Percentiles rank a stretch among this genome's conserved stretches.
Evolutionary conservation across 2,113 vertebrate genomes (phyloP).

Genomic region (Oryzias melastigma): DNA sequence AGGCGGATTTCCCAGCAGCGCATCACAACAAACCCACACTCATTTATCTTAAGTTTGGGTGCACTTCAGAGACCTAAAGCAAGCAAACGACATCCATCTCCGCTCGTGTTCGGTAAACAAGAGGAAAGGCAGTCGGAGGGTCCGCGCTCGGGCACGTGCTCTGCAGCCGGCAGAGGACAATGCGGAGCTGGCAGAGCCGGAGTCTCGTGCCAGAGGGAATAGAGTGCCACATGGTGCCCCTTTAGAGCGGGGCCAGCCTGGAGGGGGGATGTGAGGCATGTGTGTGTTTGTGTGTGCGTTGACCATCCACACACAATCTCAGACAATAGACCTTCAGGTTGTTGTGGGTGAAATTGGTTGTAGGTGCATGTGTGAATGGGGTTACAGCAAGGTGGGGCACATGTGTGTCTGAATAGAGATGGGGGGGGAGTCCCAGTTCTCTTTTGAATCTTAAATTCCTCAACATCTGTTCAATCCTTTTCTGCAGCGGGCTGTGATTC

Average conservation of each 20-base stretch:
- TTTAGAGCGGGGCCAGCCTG: slow-evolving; percentile 74
- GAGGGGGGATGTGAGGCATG: slow-evolving; percentile 57
- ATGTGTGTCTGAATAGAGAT: slow-evolving; percentile 12
- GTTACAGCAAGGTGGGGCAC: slow-evolving; percentile 40
- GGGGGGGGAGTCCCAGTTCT: slow-evolving; percentile 64
- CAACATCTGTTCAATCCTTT: slow-evolving; percentile 86
- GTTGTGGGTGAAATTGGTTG: slow-evolving; percentile 47
- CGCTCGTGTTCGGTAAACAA: slow-evolving; percentile 47
- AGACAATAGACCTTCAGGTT: slow-evolving; percentile 40
- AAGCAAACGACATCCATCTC: slow-evolving; percentile 61
- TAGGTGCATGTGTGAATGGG: slow-evolving; percentile 18
- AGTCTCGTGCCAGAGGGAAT: slow-evolving; percentile 78
- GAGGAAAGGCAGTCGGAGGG: slow-evolving; percentile 32
- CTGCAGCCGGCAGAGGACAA: slow-evolving; percentile 77
- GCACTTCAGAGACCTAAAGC: slow-evolving; percentile 51
- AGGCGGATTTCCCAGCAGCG: slow-evolving; percentile 54
- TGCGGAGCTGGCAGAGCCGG: slow-evolving; percentile 71
- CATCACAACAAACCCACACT: slow-evolving; percentile 45
- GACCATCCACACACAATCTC: slow-evolving; percentile 5
- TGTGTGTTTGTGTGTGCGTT: slow-evolving; percentile 25
- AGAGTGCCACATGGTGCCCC: slow-evolving; percentile 80
- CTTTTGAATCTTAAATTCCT: slow-evolving; percentile 87
- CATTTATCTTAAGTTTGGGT: slow-evolving; percentile 64
- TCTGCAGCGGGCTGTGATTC: slow-evolving; percentile 61
- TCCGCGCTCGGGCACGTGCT: slow-evolving; percentile 52